A percentile compares a stretch with the other conserved stretches of the same genome.
Conservation (phyloP, 2,797 vertebrate species). For the Epinephelus coioides region DNA sequence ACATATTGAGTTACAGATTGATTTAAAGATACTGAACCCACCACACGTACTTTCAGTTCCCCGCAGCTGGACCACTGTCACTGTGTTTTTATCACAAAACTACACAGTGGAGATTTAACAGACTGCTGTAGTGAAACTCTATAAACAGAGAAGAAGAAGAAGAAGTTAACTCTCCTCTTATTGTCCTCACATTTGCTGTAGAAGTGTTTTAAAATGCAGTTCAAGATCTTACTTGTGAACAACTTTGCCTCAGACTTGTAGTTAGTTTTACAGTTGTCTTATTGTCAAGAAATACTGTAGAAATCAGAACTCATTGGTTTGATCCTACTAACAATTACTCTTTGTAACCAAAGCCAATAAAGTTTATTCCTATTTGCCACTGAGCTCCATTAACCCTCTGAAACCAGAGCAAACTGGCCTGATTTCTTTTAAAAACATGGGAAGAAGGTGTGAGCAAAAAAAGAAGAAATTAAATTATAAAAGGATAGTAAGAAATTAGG, state of each 20-base stretch:
- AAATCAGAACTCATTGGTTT: not conserved
- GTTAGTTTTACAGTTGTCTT: too few relatives aligned
- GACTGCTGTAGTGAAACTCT: not conserved
- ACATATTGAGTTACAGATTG: not conserved
- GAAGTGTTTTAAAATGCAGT: not conserved
- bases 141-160: not conserved
- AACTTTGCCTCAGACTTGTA: too few relatives aligned
- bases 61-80: not conserved
- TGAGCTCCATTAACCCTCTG: not conserved
- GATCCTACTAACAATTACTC: too few relatives aligned
- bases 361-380: not conserved
- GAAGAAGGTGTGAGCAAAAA: too few relatives aligned
- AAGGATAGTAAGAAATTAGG: too few relatives aligned
- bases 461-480: too few relatives aligned
- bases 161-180: too few relatives aligned
- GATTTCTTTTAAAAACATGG: too few relatives aligned
- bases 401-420: too few relatives aligned
- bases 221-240: not conserved
- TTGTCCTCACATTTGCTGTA: accelerated
- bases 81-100: too few relatives aligned
- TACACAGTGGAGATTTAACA: not conserved
- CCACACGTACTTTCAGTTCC: too few relatives aligned
- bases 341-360: too few relatives aligned
- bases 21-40: not conserved
- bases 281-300: not conserved